phyloP scores from a whole-genome alignment of 1,140 invertebrate genomes.

The Rhizoglyphus robini region DNA sequence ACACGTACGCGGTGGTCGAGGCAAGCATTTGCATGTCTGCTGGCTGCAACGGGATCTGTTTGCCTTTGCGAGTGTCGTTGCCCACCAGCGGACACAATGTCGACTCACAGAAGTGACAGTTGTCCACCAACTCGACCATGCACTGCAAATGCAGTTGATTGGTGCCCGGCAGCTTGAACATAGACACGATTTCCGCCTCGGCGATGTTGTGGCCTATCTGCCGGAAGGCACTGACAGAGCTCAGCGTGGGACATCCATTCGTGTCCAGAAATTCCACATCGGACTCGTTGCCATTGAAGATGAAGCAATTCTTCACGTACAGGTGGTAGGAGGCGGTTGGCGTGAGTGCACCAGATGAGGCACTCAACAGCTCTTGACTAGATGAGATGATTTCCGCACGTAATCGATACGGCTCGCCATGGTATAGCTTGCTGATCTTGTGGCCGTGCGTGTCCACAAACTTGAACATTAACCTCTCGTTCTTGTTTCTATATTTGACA shows the following conservation, averaged over 20 bases:
- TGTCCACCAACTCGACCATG: slow-evolving; percentile 42
- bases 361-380: background rate
- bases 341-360: background rate
- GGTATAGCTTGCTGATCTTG: slow-evolving; percentile 18
- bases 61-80: background rate
- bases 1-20: slow-evolving; percentile 65
- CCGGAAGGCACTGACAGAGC: slow-evolving; percentile 20
- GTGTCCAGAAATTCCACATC: slow-evolving; percentile 24
- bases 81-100: background rate
- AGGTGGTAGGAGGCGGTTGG: slow-evolving; percentile 1
- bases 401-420: slow-evolving; percentile 21
- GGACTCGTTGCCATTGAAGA: slow-evolving; percentile 24
- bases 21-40: slow-evolving; percentile 45
- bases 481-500: slow-evolving; percentile 7
- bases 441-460: slow-evolving; percentile 22
- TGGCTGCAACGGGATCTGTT: slow-evolving; percentile 10
- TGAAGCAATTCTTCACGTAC: slow-evolving; percentile 26
- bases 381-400: slow-evolving; percentile 9
- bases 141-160: slow-evolving; percentile 66
- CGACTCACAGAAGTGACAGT: slow-evolving; percentile 39
- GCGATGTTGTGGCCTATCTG: slow-evolving; percentile 41
- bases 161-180: slow-evolving; percentile 65
- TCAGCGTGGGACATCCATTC: background rate
- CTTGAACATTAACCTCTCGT: slow-evolving; percentile 16
- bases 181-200: slow-evolving; percentile 57